phyloP scores from a whole-genome alignment of 2,888 invertebrate genomes.

The Oscheius myriophilus region DNA sequence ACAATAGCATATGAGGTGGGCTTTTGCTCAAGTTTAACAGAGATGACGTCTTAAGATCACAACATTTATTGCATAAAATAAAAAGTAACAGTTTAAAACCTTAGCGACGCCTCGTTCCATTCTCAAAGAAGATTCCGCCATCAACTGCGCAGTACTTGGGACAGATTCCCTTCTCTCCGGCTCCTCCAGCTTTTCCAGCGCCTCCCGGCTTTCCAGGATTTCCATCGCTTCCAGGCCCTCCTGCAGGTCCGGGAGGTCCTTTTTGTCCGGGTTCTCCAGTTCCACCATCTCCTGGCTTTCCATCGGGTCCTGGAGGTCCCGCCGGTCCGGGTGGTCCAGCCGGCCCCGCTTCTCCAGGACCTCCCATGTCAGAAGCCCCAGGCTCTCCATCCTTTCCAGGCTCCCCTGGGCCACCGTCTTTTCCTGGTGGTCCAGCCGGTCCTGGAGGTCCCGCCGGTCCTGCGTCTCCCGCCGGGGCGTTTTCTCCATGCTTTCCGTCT shows the following conservation, averaged over 20 bases:
- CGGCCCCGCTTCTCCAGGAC: slow-evolving; percentile 38
- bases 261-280: slow-evolving; percentile 49
- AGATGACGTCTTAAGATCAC: too few species aligned
- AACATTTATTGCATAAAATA: too few species aligned
- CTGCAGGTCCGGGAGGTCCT: slow-evolving; percentile 51
- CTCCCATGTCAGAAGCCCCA: slow-evolving; percentile 36
- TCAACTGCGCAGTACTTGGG: slow-evolving; percentile 44
- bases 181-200: slow-evolving; percentile 4
- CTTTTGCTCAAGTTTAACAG: too few species aligned
- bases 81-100: not conserved
- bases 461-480: not conserved
- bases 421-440: slow-evolving; percentile 28
- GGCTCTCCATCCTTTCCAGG: slow-evolving; percentile 26
- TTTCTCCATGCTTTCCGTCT: not conserved
- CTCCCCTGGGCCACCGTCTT: slow-evolving; percentile 24
- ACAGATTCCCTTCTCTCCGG: slow-evolving; percentile 32
- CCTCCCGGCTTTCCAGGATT: slow-evolving; percentile 19
- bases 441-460: slow-evolving; percentile 12
- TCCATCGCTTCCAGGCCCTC: slow-evolving; percentile 47
- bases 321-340: slow-evolving; percentile 30
- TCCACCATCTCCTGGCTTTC: slow-evolving; percentile 30
- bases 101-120: slow-evolving; percentile 56
- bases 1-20: too few species aligned
- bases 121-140: slow-evolving; percentile 69
- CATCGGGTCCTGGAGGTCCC: slow-evolving; percentile 34